Evolutionary conservation across 2,888 invertebrate genomes (phyloP), one percentile per base, ranked within the genome.

Genomic region (Drosophila macrospina): DNA sequence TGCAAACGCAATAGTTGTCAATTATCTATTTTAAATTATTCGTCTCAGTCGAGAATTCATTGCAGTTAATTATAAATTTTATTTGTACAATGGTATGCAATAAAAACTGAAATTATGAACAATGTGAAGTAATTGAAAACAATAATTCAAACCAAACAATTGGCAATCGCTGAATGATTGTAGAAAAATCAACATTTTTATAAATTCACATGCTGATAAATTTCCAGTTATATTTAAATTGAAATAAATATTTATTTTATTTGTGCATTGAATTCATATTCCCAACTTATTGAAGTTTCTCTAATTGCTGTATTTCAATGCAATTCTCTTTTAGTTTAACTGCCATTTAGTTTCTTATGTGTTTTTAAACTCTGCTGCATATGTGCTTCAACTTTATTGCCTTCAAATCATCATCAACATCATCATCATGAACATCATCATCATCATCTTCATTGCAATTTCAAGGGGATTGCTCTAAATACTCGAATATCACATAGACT

Each of bases 1-100:
- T 52, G 52, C 52, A 52, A 39, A 16, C 20, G 39, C 52, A n/a
- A 4, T 39, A 11, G 20, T 30, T 52, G 39, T 52, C 52, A 52
- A 41, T 30, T 52, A 41, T 52, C n/a, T 10, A 30, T 41, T 30
- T 16, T 30, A 16, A 52, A 52, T 52, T 52, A 32, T 41, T 5
- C 11, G n/a, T 30, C 5, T 30, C 10, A 30, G 52, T 52, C n/a
- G 30, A 13, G 2, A 8, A 16, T 3, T 41, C 5, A 16, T 4
- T 0, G 30, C 5, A n/a, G 1, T 16, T 2, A 2, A 8, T 20
- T 20, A 1, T 7, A 51, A 39, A 39, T 37, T 28, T 51, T 37
- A 4, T n/a, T 16, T 28, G 37, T 16, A 15, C 15, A 26, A 4
- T 15, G 26, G 15, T 15, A 51, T 16, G 1, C 15, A 52, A 52